A percentile compares a stretch with the other conserved stretches of the same genome.
These are phyloP conservation scores for Cryptoblepharus egeriae DNA, from an alignment of 2,797 vertebrate species.

Conservation along the genomic window DNA sequence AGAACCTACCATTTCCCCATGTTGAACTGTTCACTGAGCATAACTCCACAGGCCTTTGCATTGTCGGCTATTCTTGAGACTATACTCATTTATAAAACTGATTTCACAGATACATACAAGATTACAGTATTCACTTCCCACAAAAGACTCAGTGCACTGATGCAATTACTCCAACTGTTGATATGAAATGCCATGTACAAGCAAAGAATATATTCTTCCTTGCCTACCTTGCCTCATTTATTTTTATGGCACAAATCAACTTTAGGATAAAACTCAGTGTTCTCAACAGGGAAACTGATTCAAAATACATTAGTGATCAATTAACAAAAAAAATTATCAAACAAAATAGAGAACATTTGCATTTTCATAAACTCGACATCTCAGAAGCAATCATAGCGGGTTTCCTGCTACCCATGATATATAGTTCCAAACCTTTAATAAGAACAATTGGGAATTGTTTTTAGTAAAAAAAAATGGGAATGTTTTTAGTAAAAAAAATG, in stretches of 20 bases:
- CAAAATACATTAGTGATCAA: not conserved
- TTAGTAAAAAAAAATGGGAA: not conserved
- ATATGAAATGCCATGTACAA: not conserved
- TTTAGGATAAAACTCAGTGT: not conserved
- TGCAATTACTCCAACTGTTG: too few species aligned
- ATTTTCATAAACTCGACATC: slow-evolving; percentile 6
- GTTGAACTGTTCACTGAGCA: too few species aligned
- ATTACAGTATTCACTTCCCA: too few species aligned
- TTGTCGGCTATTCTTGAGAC: too few species aligned
- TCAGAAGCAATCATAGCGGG: not conserved
- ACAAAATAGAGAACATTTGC: not conserved
- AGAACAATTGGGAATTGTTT: not conserved
- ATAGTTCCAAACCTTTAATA: not conserved
- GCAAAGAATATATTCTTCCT: not conserved
- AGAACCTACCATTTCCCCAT: too few species aligned
- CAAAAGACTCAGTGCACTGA: not conserved
- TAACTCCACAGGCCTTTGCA: too few species aligned
- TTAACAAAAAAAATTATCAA: slow-evolving; percentile 1
- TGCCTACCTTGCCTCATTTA: too few species aligned
- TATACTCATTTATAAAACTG: too few species aligned
- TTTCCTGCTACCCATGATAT: not conserved
- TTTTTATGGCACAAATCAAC: too few species aligned
- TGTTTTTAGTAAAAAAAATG: not conserved
- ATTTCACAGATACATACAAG: too few species aligned
- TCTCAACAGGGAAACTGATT: not conserved